Evolutionary conservation across 30 jellyfish, hydroid and myxozoan species (phyloP).

Genomic region (Aurelia sp.): DNA sequence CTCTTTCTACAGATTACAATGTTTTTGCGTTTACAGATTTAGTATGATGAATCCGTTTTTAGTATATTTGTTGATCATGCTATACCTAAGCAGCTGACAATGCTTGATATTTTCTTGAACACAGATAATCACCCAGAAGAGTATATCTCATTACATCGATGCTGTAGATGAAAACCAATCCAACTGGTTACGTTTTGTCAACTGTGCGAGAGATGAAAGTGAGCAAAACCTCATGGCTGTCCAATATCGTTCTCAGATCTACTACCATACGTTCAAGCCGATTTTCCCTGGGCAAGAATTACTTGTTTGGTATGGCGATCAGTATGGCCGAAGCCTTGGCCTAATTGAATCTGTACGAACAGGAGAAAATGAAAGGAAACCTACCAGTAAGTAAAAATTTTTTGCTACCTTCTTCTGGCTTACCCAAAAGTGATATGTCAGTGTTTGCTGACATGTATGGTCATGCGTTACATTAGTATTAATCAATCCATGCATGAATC

Average conservation of each 20-base stretch:
- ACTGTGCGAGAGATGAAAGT: conserved; percentile 86
- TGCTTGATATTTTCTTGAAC: neutral
- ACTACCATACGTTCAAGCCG: conserved; percentile 74
- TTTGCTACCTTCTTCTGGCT: too few species aligned
- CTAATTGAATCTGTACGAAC: neutral
- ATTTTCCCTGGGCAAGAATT: conserved; percentile 77
- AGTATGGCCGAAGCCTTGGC: conserved; percentile 84
- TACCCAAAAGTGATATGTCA: neutral
- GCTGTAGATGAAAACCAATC: conserved; percentile 72
- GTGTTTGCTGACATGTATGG: too few species aligned
- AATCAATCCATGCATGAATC: too few species aligned
- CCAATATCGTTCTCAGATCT: conserved; percentile 86
- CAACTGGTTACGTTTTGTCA: conserved; percentile 91
- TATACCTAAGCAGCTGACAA: too few species aligned
- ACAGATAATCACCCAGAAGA: conserved; percentile 75
- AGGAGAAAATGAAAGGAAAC: neutral
- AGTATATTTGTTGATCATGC: too few species aligned
- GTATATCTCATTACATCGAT: conserved; percentile 67
- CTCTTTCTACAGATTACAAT: too few species aligned
- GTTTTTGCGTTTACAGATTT: too few species aligned
- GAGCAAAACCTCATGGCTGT: conserved; percentile 94
- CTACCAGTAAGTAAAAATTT: neutral
- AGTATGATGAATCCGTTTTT: too few species aligned
- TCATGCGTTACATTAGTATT: too few species aligned
- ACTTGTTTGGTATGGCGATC: conserved; percentile 97